Evolutionary conservation across 2,888 invertebrate species (phyloP).

Genomic region (Electrophaes corylata): DNA sequence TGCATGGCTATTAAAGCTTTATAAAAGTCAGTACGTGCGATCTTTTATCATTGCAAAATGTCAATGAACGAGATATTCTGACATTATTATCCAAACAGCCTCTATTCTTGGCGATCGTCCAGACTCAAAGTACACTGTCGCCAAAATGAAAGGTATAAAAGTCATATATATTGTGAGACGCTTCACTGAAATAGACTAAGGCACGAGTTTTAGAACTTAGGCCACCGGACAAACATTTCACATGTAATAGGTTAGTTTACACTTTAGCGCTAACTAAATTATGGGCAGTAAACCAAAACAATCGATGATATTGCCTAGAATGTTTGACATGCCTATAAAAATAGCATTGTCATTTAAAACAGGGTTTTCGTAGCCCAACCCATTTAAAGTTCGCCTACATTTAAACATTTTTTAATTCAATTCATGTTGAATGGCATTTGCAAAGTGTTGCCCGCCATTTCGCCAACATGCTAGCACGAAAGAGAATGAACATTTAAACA

Average conservation of each 20-base stretch:
- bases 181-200: constrained; percentile 1
- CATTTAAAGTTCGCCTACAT: no score
- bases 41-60: not conserved
- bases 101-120: constrained; percentile 5
- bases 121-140: not conserved
- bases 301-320: no score
- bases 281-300: no score
- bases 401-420: no score
- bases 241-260: not conserved
- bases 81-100: constrained; percentile 13
- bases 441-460: no score
- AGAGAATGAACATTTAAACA: no score
- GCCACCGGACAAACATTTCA: not conserved
- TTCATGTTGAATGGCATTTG: no score
- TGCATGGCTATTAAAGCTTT: not conserved
- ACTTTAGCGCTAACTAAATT: not conserved
- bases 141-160: constrained; percentile 6
- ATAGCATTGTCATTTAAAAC: no score
- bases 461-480: no score
- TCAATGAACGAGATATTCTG: constrained; percentile 1
- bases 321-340: no score
- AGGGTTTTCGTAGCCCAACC: no score
- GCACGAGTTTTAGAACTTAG: not conserved
- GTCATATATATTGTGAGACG: constrained; percentile 8
- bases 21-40: not conserved